A percentile compares a stretch with the other conserved stretches of the same genome.
phyloP scores from a whole-genome alignment of 1,140 invertebrate species.

The Rhagoletis pomonella region DNA sequence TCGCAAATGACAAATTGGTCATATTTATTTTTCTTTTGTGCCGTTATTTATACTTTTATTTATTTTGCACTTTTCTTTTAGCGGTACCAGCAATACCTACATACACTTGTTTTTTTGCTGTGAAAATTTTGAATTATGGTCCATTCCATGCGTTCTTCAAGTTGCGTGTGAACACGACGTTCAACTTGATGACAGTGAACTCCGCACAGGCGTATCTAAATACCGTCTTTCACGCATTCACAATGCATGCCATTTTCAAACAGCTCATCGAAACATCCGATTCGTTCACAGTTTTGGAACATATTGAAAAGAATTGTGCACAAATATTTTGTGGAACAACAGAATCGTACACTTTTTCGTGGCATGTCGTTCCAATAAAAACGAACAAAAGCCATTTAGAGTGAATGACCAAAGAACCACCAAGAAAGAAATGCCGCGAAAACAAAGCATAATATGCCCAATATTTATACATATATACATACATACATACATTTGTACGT shows the following conservation, averaged over 20 bases:
- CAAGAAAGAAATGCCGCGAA: background rate
- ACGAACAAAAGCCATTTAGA: background rate
- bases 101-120: background rate
- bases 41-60: too few species aligned
- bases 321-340: background rate
- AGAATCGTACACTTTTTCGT: slow-evolving; percentile 19
- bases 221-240: too few species aligned
- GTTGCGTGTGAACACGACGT: background rate
- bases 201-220: too few species aligned
- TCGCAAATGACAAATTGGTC: background rate
- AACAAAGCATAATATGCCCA: background rate
- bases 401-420: background rate
- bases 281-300: slow-evolving; percentile 43
- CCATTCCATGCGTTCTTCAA: too few species aligned
- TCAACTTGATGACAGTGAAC: background rate
- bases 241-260: too few species aligned
- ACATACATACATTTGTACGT: background rate
- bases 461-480: background rate
- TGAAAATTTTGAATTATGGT: background rate
- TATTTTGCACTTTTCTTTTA: too few species aligned
- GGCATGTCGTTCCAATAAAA: too few species aligned
- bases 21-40: too few species aligned
- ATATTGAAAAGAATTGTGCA: background rate
- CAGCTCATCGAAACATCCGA: background rate
- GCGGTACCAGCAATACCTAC: too few species aligned